Evolutionary conservation across 1,140 invertebrate species (phyloP), one percentile per base, ranked within the genome.

Genomic region (Scaptomyza hsui): DNA sequence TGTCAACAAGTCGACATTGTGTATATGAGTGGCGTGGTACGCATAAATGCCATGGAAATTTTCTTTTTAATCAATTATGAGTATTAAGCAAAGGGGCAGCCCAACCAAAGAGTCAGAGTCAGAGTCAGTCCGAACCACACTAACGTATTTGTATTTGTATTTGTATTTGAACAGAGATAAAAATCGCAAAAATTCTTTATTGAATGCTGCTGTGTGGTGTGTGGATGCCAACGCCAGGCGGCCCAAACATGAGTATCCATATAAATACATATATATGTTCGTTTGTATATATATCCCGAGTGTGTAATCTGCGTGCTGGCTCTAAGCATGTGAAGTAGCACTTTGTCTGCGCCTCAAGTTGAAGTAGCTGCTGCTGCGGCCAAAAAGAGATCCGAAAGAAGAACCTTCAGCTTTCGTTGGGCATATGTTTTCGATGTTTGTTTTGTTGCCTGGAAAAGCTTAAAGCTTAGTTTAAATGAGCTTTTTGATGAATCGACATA

Each of bases 51-150:
- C 80, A 81, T 89, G 85, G 74, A 89, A 89, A 85, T 85, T 80
- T 89, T 89, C 85, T 89, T 89, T 89, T 89, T 89, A 89, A 89
- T 89, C 86, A 89, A 89, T 89, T 89, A 89, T 88, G 78, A 88
- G 78, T 81, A 88, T 86, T 83, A 82, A 82, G 75, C 79, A 76
- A 68, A 82, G 76, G 71, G 78, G 74, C 68, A 59, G 26, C 47
- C n/a, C n/a, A n/a, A n/a, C n/a, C n/a, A n/a, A n/a, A n/a, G n/a
- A n/a, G n/a, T n/a, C n/a, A n/a, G n/a, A n/a, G n/a, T n/a, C n/a
- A n/a, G n/a, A n/a, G n/a, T n/a, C n/a, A n/a, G n/a, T n/a, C n/a
- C n/a, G n/a, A 47, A 49, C 19, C 32, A 52, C 62, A 65, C 62
- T 56, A 63, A 41, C 65, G 32, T 59, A 41, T 26, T 26, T 13